Conservation (phyloP, 2,797 vertebrate species). For the Hirundo rustica region DNA sequence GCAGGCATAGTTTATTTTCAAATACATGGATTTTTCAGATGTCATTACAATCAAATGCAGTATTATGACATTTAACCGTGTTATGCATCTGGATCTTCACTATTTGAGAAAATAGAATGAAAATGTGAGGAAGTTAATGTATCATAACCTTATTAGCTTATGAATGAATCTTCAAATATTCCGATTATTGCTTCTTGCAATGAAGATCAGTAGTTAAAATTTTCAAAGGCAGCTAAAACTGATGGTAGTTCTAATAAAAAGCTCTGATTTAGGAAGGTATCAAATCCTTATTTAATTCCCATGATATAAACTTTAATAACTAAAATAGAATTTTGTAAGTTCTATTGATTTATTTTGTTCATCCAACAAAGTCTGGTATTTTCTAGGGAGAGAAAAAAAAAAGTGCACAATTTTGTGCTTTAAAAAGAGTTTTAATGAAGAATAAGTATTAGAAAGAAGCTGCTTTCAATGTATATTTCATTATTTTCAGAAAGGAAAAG, state of each 20-base stretch:
- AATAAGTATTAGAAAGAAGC: background rate
- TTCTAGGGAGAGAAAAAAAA: slow-evolving; percentile 41
- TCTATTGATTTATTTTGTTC: slow-evolving; percentile 36
- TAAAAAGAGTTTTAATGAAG: slow-evolving; percentile 25
- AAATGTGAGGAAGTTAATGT: slow-evolving; percentile 2
- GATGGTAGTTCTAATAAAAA: slow-evolving; percentile 32
- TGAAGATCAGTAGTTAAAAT: slow-evolving; percentile 37
- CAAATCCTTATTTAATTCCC: slow-evolving; percentile 34
- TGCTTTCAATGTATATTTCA: background rate
- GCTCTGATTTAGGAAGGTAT: slow-evolving; percentile 36
- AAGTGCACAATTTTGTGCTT: background rate
- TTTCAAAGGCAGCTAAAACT: slow-evolving; percentile 49
- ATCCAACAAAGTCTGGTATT: slow-evolving; percentile 28
- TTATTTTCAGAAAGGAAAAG: background rate
- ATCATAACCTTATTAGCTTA: slow-evolving; percentile 40
- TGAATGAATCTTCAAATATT: slow-evolving; percentile 34
- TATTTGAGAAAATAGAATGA: slow-evolving; percentile 47
- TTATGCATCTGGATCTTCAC: slow-evolving; percentile 34
- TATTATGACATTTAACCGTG: slow-evolving; percentile 32
- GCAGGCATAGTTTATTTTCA: slow-evolving; percentile 13
- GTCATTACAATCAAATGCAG: slow-evolving; percentile 24
- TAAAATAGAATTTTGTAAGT: slow-evolving; percentile 33
- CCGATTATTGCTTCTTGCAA: slow-evolving; percentile 18
- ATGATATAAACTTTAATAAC: slow-evolving; percentile 49
- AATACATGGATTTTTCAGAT: slow-evolving; percentile 30